Percentiles rank a stretch among this genome's conserved stretches.
Evolutionary conservation across 2,888 invertebrate genomes (phyloP).

Genomic region (Epinotia nisella): DNA sequence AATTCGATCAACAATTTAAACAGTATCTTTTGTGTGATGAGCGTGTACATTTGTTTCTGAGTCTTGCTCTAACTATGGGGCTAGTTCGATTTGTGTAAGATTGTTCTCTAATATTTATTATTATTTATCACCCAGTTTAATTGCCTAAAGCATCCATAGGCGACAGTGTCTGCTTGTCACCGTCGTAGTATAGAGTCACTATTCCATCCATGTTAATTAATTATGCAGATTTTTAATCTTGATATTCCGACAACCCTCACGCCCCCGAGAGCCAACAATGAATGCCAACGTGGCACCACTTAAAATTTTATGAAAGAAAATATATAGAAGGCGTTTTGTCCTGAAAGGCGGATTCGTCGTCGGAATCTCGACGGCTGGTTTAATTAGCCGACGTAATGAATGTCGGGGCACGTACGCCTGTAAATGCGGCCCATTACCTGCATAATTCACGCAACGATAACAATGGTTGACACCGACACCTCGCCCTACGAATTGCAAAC

Average conservation of each 20-base stretch:
- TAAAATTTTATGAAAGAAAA: constrained; percentile 45
- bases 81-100: too few species aligned
- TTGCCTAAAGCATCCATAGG: too few species aligned
- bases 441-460: constrained; percentile 80
- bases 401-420: constrained; percentile 79
- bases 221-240: constrained; percentile 25
- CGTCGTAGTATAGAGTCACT: background rate
- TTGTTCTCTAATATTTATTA: too few species aligned
- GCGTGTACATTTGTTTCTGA: too few species aligned
- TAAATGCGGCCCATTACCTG: constrained; percentile 80
- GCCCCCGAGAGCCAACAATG: constrained; percentile 22
- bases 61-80: too few species aligned
- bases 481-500: constrained; percentile 37
- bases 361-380: constrained; percentile 72
- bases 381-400: constrained; percentile 81
- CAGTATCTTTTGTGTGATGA: too few species aligned
- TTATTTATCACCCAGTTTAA: too few species aligned
- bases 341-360: constrained; percentile 49
- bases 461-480: constrained; percentile 55
- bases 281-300: constrained; percentile 43
- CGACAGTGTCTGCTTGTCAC: too few species aligned
- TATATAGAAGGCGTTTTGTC: constrained; percentile 43
- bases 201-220: background rate
- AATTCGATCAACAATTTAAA: too few species aligned
- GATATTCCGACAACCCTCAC: constrained; percentile 6